phyloP scores from a whole-genome alignment of 2,888 invertebrate species.

The Odontocolon sp. region DNA sequence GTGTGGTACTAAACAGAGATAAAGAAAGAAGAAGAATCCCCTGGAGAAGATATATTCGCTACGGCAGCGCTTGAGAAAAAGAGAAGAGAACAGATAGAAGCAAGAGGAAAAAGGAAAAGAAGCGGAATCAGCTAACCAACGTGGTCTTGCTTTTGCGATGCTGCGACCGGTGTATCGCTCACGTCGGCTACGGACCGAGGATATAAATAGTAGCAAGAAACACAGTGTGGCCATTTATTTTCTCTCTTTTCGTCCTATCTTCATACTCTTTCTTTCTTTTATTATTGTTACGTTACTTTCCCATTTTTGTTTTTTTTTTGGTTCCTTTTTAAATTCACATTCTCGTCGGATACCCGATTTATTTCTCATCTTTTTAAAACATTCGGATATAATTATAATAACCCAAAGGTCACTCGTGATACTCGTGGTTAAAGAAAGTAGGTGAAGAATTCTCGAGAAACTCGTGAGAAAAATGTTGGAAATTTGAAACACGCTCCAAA shows the following conservation, averaged over 20 bases:
- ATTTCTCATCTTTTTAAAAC: constrained; percentile 1
- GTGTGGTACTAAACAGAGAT: constrained; percentile 50
- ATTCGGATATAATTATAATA: not conserved
- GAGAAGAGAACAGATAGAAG: constrained; percentile 65
- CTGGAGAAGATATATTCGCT: constrained; percentile 27
- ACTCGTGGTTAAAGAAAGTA: no score
- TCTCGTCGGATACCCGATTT: no score
- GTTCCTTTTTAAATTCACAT: not conserved
- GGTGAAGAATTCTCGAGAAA: not conserved
- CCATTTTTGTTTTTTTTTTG: not conserved
- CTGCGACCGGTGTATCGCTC: constrained; percentile 21
- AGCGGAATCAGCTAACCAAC: not conserved
- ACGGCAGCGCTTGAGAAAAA: not conserved
- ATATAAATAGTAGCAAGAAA: constrained; percentile 38
- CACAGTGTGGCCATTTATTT: constrained; percentile 32
- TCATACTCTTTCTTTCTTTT: not conserved
- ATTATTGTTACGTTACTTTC: not conserved
- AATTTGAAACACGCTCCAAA: not conserved
- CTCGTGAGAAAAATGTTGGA: not conserved
- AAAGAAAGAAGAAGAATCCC: constrained; percentile 4
- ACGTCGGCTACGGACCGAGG: constrained; percentile 5
- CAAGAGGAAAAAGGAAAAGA: constrained; percentile 62
- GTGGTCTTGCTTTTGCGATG: constrained; percentile 25
- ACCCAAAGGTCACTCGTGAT: no score
- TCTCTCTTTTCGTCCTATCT: constrained; percentile 25